Base-by-base conservation (phyloP, 2,888 invertebrate species). In the Limnephilus rhombicus region DNA sequence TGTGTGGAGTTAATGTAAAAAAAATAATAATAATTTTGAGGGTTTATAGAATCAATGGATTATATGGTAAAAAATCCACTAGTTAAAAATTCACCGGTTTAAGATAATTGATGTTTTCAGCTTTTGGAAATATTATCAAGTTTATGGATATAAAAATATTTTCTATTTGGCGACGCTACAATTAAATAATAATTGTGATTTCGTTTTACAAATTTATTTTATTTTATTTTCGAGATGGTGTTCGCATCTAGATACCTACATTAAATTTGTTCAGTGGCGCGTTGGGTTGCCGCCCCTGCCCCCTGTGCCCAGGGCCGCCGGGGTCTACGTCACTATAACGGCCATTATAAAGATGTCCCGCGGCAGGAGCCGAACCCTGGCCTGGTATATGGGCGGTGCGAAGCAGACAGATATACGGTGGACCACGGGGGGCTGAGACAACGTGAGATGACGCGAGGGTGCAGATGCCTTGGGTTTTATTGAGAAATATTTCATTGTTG, bases 291-390 rank as follows among this genome's bases (percentile, higher is more conserved):
- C 92, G 86, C 91, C 93, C 93, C 93, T 68, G 68, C 24, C 24
- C n/a, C 68, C 53, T n/a, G 68, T n/a, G 68, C 68, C 68, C 53
- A 15, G 53, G 53, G 53, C 53, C 92, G 88, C 53, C 92, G 88
- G 90, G 86, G 85, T 90, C 89, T 94, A 94, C 93, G 93, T 94
- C 94, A 94, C 92, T 82, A 89, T 93, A 94, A 94, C 94, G 94
- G 94, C 94, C 94, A 93, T 93, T 94, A 94, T 94, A 94, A 94
- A 94, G 94, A 94, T 94, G 94, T 94, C 93, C 89, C 93, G 92
- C 90, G 92, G 91, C 92, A 93, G 92, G 94, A 94, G 93, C 94
- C 93, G 93, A 94, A 94, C 93, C 93, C 92, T 88, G 91, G 68
- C 24, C 24, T 68, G 68, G 68, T 68, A 68, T 68, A 68, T 68